phyloP scores from a whole-genome alignment of 2,888 invertebrate genomes.

The Harpalus rufipes region DNA sequence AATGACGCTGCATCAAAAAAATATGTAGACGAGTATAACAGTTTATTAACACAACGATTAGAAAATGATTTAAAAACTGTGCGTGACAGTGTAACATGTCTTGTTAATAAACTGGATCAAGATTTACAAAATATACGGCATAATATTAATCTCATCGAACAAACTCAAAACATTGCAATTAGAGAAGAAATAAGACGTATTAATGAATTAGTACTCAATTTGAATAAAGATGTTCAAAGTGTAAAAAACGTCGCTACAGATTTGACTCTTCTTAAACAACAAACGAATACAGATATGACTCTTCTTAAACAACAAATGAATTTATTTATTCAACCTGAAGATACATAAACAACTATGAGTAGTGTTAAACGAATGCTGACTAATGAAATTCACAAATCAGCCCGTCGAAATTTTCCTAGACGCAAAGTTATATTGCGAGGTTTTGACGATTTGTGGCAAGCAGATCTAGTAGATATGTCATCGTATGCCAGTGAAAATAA shows the following conservation, averaged over 20 bases:
- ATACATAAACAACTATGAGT: conserved; percentile 15
- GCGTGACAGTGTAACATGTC: not conserved
- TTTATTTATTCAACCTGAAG: not conserved
- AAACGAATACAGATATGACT: not conserved
- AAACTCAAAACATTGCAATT: not conserved
- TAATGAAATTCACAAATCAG: conserved; percentile 74
- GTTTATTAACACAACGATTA: not conserved
- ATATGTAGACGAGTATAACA: not conserved
- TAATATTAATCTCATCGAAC: not conserved
- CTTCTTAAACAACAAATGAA: not conserved
- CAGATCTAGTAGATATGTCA: conserved; percentile 74
- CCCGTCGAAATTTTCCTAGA: conserved; percentile 73
- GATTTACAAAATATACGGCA: not conserved
- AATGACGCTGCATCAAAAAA: not conserved
- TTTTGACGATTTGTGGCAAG: conserved; percentile 76
- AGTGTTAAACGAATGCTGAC: conserved; percentile 62
- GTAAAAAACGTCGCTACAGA: not conserved
- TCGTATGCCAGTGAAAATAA: conserved; percentile 72
- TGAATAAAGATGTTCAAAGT: not conserved
- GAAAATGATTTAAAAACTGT: not conserved
- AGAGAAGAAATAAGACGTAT: conserved; percentile 1
- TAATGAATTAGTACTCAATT: not conserved
- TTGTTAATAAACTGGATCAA: not conserved
- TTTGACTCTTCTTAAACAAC: not conserved
- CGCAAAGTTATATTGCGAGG: conserved; percentile 73